Evolutionary conservation across 2,113 vertebrate genomes (phyloP), one percentile per base, ranked within the genome.

Genomic region (Campylomormyrus numenius): DNA sequence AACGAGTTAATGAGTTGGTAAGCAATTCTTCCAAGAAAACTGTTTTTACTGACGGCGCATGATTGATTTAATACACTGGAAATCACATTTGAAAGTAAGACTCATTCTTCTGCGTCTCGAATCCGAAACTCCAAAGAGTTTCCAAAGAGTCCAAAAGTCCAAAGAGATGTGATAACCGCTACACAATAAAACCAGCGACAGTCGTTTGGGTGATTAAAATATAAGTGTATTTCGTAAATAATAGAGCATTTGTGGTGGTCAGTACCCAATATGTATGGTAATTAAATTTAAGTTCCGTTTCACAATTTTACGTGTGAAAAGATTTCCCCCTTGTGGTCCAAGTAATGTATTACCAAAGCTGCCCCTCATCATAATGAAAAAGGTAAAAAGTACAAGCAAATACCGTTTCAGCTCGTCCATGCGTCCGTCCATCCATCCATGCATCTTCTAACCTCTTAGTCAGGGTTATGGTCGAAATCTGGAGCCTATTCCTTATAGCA

Each of bases 91-190:
- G 62, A 66, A 27, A 27, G 9, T 27, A 9, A 27, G n/a, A 27
- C 5, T 39, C 15, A 7, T 39, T 74, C 66, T 74, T 31, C 66
- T 35, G 27, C 8, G n/a, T 11, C 10, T 24, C 27, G 27, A 66
- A 66, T 27, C 62, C 8, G 19, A 53, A 53, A 17, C 15, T 53
- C 3, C 52, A 5, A 53, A 17, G 4, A 56, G 52, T 56, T 56
- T 56, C 52, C 52, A 56, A 56, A 21, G 17, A 56, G 53, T 21
- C 52, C 17, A 53, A 53, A 53, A 53, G 52, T 98, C 97, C 98
- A 98, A 99, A 98, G 97, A 98, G 98, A 99, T 96, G 97, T 98
- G 97, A 98, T 99, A 97, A 99, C 97, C 98, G 94, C 97, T 98
- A 98, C 98, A 98, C 97, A 97, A 98, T 98, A 19, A 17, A 11